Conservation (phyloP, 2,888 invertebrate species). For the Dicranocentrus wangi region DNA sequence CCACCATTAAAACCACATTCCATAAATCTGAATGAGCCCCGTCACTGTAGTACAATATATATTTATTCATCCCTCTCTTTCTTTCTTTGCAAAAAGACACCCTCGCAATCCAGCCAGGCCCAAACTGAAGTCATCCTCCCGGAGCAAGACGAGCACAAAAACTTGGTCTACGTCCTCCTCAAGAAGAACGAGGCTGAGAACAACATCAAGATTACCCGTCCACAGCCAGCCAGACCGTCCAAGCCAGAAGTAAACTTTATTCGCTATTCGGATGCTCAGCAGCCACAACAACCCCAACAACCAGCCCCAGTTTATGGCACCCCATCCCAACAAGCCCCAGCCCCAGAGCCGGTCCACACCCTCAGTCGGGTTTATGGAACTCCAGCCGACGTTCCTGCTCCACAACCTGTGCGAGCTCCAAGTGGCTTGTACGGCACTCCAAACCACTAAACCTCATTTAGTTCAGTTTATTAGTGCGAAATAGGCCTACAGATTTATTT, state of each 20-base stretch:
- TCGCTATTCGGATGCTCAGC: constrained; percentile 75
- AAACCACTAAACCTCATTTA: too few relatives aligned
- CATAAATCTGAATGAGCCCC: too few relatives aligned
- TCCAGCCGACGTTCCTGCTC: constrained; percentile 18
- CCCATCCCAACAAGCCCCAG: constrained; percentile 24
- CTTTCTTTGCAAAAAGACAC: too few relatives aligned
- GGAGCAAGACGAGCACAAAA: constrained; percentile 86
- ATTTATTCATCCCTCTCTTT: too few relatives aligned
- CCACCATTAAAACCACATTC: too few relatives aligned
- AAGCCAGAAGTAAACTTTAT: constrained; percentile 94
- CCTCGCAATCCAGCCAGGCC: constrained; percentile 73
- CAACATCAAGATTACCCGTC: constrained; percentile 84
- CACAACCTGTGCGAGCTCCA: neutral
- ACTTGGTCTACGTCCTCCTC: constrained; percentile 89
- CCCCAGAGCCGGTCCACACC: neutral
- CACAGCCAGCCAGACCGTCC: constrained; percentile 86
- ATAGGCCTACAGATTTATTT: too few relatives aligned
- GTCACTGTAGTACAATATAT: too few relatives aligned
- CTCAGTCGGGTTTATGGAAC: constrained; percentile 39
- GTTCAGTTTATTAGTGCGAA: too few relatives aligned
- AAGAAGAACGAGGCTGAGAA: constrained; percentile 90
- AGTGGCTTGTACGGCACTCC: neutral
- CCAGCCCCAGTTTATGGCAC: constrained; percentile 20
- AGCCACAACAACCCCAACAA: neutral
- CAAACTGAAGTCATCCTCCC: constrained; percentile 81